phyloP scores from a whole-genome alignment of 2,797 vertebrate genomes.

The Sebastes vulpes region DNA sequence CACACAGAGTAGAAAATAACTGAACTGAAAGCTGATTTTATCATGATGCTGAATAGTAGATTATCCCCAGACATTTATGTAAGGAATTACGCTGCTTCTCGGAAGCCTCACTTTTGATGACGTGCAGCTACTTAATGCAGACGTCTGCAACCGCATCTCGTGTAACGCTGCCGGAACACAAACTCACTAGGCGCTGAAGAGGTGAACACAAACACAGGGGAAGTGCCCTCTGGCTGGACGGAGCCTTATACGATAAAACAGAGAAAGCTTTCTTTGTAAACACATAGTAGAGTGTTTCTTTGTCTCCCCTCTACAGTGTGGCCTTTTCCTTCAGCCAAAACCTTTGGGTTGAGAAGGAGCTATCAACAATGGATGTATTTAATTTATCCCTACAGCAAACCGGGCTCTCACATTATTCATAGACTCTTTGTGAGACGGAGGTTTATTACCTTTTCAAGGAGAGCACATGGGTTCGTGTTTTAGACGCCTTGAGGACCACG shows the following conservation, averaged over 20 bases:
- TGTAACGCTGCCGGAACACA: conserved; percentile 18
- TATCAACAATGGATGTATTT: conserved; percentile 76
- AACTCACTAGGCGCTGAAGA: conserved; percentile 55
- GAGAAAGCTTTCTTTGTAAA: conserved; percentile 74
- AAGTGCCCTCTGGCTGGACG: conserved; percentile 59
- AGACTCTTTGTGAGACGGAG: conserved; percentile 69
- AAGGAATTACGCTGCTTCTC: not conserved
- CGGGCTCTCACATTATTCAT: conserved; percentile 70
- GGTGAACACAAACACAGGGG: conserved; percentile 70
- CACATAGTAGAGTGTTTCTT: conserved; percentile 73
- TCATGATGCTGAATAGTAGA: not conserved
- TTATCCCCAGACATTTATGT: not conserved
- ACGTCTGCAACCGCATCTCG: conserved; percentile 4
- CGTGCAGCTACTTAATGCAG: not conserved
- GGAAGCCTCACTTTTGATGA: conserved; percentile 18
- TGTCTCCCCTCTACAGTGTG: conserved; percentile 60
- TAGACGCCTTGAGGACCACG: conserved; percentile 69
- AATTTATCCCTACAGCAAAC: conserved; percentile 70
- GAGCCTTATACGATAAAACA: conserved; percentile 51
- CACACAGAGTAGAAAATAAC: not conserved
- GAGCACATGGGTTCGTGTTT: conserved; percentile 74
- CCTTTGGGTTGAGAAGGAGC: conserved; percentile 71
- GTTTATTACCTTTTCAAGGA: conserved; percentile 80
- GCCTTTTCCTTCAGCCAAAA: conserved; percentile 79
- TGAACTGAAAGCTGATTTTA: not conserved